phyloP scores from a whole-genome alignment of 2,797 vertebrate genomes.

The Monodelphis domestica region DNA sequence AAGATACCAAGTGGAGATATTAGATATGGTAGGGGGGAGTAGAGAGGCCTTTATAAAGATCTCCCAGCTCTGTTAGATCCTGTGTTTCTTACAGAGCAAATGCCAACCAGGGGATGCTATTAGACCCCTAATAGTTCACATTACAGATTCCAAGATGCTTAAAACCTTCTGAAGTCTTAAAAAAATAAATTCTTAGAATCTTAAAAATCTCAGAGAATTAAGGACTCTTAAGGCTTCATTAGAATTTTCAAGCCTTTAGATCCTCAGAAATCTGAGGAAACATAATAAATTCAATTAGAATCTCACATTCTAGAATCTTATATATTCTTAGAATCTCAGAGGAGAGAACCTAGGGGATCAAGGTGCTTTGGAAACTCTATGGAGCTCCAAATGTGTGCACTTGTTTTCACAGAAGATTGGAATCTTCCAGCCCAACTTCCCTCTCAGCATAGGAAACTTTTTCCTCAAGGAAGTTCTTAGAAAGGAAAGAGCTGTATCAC shows the following conservation, averaged over 20 bases:
- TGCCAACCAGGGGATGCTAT: not conserved
- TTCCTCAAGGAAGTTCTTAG: not conserved
- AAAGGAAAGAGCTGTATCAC: not conserved
- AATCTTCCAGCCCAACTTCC: not conserved
- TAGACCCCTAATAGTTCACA: not conserved
- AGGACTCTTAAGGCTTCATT: not conserved
- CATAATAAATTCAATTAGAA: not conserved
- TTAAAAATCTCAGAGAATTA: not conserved
- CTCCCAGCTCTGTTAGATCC: not conserved
- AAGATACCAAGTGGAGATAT: not conserved
- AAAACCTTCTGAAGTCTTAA: not conserved
- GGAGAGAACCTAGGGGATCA: not conserved
- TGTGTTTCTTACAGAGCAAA: not conserved
- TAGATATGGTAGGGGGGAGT: not conserved
- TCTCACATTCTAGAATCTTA: not conserved
- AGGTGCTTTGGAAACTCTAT: not conserved
- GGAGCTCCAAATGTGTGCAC: not conserved
- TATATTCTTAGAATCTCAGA: not conserved
- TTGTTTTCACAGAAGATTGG: not conserved
- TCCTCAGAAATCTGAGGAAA: not conserved
- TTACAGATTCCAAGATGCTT: not conserved
- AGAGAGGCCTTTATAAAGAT: not conserved
- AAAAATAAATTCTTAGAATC: not conserved
- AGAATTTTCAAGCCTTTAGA: not conserved
- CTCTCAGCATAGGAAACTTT: too few relatives aligned